A percentile compares a stretch with the other conserved stretches of the same genome.
Evolutionary conservation across 2,888 invertebrate genomes (phyloP).

Genomic region (Nezara viridula): DNA sequence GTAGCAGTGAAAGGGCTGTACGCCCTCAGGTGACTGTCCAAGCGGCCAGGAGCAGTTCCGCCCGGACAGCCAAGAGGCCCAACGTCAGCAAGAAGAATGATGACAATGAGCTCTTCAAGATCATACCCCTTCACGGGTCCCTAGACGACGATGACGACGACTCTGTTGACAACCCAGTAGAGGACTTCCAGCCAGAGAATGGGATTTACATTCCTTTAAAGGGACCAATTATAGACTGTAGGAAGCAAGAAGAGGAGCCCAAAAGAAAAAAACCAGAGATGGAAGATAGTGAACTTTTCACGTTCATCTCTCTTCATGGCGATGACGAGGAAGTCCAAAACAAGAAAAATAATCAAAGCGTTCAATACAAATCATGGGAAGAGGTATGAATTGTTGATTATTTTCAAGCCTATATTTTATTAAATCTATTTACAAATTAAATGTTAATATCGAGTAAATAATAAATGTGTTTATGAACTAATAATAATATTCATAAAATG

Average conservation of each 20-base stretch:
- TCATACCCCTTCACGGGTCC: conserved; percentile 66
- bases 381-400: conserved; percentile 36
- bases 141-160: conserved; percentile 67
- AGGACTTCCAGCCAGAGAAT: conserved; percentile 64
- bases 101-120: conserved; percentile 65
- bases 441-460: no score
- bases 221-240: conserved; percentile 68
- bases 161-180: conserved; percentile 57
- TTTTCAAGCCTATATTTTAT: background rate
- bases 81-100: conserved; percentile 55
- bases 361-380: conserved; percentile 63
- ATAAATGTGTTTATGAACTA: no score
- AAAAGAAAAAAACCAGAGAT: conserved; percentile 61
- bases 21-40: conserved; percentile 38
- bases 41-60: conserved; percentile 61
- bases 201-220: conserved; percentile 71
- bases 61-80: conserved; percentile 53
- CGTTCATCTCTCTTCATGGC: conserved; percentile 65
- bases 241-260: conserved; percentile 58
- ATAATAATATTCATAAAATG: background rate
- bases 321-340: conserved; percentile 64
- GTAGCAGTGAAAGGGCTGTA: conserved; percentile 44
- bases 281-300: conserved; percentile 64
- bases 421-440: no score
- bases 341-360: conserved; percentile 61